A percentile compares a stretch with the other conserved stretches of the same genome.
These are phyloP conservation scores for Gadus macrocephalus DNA, from an alignment of 2,113 vertebrate species.

Conservation along the genomic window DNA sequence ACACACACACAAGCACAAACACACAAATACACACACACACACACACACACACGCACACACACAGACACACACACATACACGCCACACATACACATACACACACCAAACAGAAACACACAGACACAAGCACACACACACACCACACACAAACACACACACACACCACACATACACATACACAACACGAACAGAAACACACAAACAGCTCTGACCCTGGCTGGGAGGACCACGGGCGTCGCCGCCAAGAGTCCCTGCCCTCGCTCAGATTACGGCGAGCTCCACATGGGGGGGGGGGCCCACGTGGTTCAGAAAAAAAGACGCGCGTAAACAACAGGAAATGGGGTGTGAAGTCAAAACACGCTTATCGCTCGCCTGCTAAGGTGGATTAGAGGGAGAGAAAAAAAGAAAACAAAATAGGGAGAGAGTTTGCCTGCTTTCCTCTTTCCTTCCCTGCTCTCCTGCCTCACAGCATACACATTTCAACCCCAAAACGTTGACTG, in stretches of 20 bases:
- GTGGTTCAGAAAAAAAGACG: slow-evolving; percentile 37
- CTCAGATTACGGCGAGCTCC: slow-evolving; percentile 54
- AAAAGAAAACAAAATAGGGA: not conserved
- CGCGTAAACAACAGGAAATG: slow-evolving; percentile 62
- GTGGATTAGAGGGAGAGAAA: slow-evolving; percentile 58
- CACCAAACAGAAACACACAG: too few relatives aligned
- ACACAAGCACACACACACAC: too few relatives aligned
- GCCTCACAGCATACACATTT: slow-evolving; percentile 30
- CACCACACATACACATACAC: too few relatives aligned
- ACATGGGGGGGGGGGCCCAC: slow-evolving; percentile 46
- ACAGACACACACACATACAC: too few relatives aligned
- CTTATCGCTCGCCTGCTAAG: slow-evolving; percentile 62
- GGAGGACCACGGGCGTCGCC: slow-evolving; percentile 36
- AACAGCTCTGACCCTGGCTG: slow-evolving; percentile 44
- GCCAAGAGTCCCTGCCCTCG: slow-evolving; percentile 49
- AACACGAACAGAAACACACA: too few relatives aligned
- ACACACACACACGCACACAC: too few relatives aligned
- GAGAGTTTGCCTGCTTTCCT: slow-evolving; percentile 22
- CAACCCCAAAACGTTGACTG: not conserved
- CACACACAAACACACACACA: too few relatives aligned
- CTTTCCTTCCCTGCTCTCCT: slow-evolving; percentile 26
- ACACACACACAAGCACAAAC: too few relatives aligned
- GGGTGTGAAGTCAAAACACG: slow-evolving; percentile 60
- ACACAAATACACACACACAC: too few relatives aligned
- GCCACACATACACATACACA: too few relatives aligned